These are phyloP conservation scores for Argopecten irradians DNA, from an alignment of 1,140 invertebrate genomes.

Conservation along the genomic window DNA sequence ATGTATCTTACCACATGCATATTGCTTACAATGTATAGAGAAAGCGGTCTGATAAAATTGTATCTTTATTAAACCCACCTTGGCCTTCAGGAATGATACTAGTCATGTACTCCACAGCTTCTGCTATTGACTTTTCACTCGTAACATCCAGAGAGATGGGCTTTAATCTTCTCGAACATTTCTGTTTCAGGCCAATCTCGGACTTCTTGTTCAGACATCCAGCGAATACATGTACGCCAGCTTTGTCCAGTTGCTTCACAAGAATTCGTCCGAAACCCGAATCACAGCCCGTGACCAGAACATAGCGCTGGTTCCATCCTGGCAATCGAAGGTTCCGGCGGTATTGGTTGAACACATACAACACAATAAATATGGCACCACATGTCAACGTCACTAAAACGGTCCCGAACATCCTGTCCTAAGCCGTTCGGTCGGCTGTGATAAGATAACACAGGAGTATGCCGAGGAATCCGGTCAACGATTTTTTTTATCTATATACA, in stretches of 20 bases:
- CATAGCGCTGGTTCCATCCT: constrained; percentile 45
- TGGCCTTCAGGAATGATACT: constrained; percentile 20
- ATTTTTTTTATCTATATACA: no score
- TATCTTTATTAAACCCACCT: neutral
- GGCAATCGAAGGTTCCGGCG: neutral
- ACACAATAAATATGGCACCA: neutral
- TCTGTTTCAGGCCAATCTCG: constrained; percentile 28
- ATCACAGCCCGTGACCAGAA: constrained; percentile 78
- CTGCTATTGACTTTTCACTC: constrained; percentile 34
- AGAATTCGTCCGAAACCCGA: constrained; percentile 77
- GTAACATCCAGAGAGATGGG: constrained; percentile 42
- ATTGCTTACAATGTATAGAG: no score
- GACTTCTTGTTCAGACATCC: constrained; percentile 65
- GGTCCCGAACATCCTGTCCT: neutral
- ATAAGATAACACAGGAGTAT: neutral
- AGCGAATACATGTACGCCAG: constrained; percentile 77
- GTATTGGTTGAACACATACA: neutral
- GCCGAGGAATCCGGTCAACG: no score
- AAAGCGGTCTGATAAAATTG: no score
- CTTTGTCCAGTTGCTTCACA: constrained; percentile 69
- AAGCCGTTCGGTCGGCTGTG: neutral
- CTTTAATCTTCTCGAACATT: neutral
- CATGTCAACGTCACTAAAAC: neutral
- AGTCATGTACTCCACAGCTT: constrained; percentile 28
- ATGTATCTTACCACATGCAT: no score